Percentiles rank a stretch among this genome's conserved stretches.
These are phyloP conservation scores for Phenacoccus solenopsis DNA, from an alignment of 1,140 invertebrate species.

Conservation along the genomic window DNA sequence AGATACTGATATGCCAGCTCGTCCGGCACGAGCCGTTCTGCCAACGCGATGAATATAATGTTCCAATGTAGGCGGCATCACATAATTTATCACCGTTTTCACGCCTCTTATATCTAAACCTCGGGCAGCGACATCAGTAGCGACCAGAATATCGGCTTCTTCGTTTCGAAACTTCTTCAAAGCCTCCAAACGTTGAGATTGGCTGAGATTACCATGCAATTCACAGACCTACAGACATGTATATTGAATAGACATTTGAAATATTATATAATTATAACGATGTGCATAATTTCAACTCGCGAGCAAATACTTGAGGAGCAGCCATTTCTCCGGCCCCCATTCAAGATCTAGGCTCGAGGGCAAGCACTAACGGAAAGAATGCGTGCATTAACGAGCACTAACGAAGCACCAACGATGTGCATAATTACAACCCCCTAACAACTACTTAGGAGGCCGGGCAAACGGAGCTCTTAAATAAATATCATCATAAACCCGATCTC, in stretches of 20 bases:
- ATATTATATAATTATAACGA: no score
- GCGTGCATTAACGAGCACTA: no score
- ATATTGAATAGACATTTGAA: slow-evolving; percentile 15
- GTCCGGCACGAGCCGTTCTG: slow-evolving; percentile 84
- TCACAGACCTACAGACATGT: slow-evolving; percentile 58
- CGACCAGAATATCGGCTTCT: slow-evolving; percentile 79
- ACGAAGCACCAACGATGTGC: no score
- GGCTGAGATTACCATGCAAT: slow-evolving; percentile 88
- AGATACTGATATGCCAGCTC: slow-evolving; percentile 79
- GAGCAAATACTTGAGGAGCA: no score
- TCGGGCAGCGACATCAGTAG: slow-evolving; percentile 91
- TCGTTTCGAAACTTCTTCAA: slow-evolving; percentile 81
- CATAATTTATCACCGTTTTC: slow-evolving; percentile 92
- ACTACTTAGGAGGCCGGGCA: no score
- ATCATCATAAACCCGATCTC: no score
- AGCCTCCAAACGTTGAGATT: slow-evolving; percentile 78
- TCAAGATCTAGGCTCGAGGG: no score
- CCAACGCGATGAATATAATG: slow-evolving; percentile 95
- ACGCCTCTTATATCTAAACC: slow-evolving; percentile 94
- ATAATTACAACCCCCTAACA: no score
- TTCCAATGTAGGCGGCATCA: slow-evolving; percentile 83
- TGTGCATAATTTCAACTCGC: no score
- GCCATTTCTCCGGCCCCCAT: no score
- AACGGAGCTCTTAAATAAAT: no score
- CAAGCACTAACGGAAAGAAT: no score